Percentiles rank a stretch among this genome's conserved stretches.
Evolutionary conservation across 2,888 invertebrate species (phyloP).

Genomic region (Dasysyrphus tricinctus): DNA sequence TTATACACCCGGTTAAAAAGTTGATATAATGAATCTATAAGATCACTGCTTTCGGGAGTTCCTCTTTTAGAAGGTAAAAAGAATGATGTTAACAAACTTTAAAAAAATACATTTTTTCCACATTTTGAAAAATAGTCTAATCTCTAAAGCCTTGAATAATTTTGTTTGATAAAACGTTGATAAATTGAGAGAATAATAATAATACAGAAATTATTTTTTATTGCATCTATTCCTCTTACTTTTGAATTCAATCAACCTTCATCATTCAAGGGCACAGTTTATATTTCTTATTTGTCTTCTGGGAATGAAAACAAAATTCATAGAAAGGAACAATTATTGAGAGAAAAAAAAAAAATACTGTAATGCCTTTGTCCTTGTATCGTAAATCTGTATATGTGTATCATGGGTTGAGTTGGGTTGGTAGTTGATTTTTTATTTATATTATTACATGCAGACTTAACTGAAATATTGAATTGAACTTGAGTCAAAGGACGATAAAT

Average conservation of each 20-base stretch:
- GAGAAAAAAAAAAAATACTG: neutral
- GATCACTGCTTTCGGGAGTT: too few relatives aligned
- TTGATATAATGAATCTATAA: too few relatives aligned
- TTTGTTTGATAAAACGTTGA: too few relatives aligned
- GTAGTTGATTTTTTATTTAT: neutral
- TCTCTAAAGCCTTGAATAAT: too few relatives aligned
- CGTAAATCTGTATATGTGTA: slow-evolving; percentile 16
- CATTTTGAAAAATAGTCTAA: too few relatives aligned
- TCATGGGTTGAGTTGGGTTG: slow-evolving; percentile 6
- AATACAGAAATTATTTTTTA: too few relatives aligned
- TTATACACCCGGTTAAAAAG: too few relatives aligned
- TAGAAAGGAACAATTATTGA: neutral
- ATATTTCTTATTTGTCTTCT: neutral
- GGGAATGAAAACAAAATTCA: neutral
- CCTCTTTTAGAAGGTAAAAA: too few relatives aligned
- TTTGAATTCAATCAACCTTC: neutral
- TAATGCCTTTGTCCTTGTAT: neutral
- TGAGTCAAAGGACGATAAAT: neutral
- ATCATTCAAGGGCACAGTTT: neutral
- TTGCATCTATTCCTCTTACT: too few relatives aligned
- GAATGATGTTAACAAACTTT: too few relatives aligned
- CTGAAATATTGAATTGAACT: neutral
- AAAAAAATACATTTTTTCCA: too few relatives aligned
- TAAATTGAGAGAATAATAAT: too few relatives aligned
- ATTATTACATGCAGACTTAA: neutral